Base-by-base conservation (phyloP, 30 jellyfish, hydroid and myxozoan genomes). In the Haliclystus octoradiatus region DNA sequence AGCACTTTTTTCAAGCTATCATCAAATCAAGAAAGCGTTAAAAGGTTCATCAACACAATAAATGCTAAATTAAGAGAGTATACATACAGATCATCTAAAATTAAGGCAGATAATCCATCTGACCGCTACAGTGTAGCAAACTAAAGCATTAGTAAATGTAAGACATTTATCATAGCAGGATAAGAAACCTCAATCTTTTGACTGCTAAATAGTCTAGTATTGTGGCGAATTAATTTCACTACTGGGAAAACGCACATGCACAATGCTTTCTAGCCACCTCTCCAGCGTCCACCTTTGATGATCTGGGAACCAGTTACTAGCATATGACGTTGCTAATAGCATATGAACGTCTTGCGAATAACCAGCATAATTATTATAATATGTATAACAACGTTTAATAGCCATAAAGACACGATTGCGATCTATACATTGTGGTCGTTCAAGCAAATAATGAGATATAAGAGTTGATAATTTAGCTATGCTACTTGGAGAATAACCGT, bases 401-500 rank as follows among this genome's bases (percentile, higher is more conserved):
- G 96, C 96, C 93, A 79, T 86, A 32, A 86, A 86, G 15, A 86
- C 74, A 1, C 96, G 85, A 72, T 86, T 86, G 40, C 96, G 76
- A 71, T 86, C 96, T 62, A 86, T 60, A 62, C 94, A 71, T 2
- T 82, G 51, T 28, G 96, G 96, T 33, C 78, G 68, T 25, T 75
- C 91, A 49, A 86, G 96, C 1, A 86, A 79, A 47, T 86, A 70
- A 34, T 70, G 72, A 47, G 96, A 70, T 24, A 86, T 74, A 65
- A 86, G 26, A 61, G 88, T 73, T 71, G 96, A 79, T 31, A 86
- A 47, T 51, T 86, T 92, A 28, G 96, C 85, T 51, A 86, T 79
- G 62, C 96, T 86, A 68, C 96, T 79, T 33, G 96, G 96, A 52
- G 96, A 86, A 68, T 86, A 86, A 4, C 96, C 96, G 57, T 86